Percentiles rank a stretch among this genome's conserved stretches.
These are phyloP conservation scores for Ctenochaetus hawaiiensis DNA, from an alignment of 2,797 vertebrate species.

Conservation along the genomic window DNA sequence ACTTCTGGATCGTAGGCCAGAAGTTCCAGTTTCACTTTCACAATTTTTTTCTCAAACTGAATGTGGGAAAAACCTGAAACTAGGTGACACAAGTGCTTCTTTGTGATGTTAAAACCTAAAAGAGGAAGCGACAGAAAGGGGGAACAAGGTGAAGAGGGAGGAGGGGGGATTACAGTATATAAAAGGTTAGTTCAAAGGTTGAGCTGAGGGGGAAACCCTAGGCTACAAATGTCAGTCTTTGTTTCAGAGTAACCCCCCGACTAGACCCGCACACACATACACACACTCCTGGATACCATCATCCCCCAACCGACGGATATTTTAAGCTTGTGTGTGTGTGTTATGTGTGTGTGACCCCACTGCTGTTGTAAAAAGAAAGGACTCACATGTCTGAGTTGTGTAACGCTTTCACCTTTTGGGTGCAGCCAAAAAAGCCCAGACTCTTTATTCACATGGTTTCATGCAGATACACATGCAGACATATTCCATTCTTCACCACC, in stretches of 20 bases:
- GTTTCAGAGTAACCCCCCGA: slow-evolving; percentile 5
- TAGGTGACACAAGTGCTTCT: slow-evolving; percentile 12
- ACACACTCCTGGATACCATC: slow-evolving; percentile 30
- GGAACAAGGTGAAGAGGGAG: neutral
- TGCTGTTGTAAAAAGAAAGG: slow-evolving; percentile 50
- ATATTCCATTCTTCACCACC: slow-evolving; percentile 31
- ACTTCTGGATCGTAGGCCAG: neutral
- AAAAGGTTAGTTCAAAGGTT: slow-evolving; percentile 24
- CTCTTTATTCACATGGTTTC: slow-evolving; percentile 1
- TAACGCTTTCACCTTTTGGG: slow-evolving; percentile 51
- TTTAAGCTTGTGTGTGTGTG: slow-evolving; percentile 35
- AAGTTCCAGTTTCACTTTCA: neutral
- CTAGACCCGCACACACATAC: no score
- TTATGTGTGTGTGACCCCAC: slow-evolving; percentile 52
- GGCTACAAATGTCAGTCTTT: slow-evolving; percentile 52
- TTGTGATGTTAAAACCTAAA: slow-evolving; percentile 34
- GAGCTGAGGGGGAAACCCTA: slow-evolving; percentile 66
- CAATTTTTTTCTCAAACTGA: neutral
- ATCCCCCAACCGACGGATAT: slow-evolving; percentile 47
- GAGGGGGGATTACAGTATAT: slow-evolving; percentile 20
- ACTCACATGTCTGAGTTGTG: slow-evolving; percentile 62
- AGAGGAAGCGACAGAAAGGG: neutral
- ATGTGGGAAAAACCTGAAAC: slow-evolving; percentile 9
- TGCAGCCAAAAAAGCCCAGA: slow-evolving; percentile 18
- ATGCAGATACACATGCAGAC: slow-evolving; percentile 25